These are phyloP conservation scores for Drosophila tristis DNA, from an alignment of 1,140 invertebrate genomes.

Conservation along the genomic window DNA sequence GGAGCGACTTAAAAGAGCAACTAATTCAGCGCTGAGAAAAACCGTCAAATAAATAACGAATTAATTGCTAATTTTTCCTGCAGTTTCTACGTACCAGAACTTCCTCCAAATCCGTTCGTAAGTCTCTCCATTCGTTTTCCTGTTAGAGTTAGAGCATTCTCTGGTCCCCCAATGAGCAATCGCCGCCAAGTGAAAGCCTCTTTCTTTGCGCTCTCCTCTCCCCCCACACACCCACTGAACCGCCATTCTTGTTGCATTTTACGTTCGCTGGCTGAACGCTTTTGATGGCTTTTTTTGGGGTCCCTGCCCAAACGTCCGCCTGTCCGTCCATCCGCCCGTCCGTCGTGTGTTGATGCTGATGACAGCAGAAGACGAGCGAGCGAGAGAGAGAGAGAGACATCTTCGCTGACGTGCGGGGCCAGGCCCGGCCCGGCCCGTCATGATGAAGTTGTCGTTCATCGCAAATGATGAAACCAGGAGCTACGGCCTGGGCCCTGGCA, in stretches of 20 bases:
- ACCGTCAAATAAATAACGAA: too few relatives aligned
- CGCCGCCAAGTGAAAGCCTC: conserved; percentile 10
- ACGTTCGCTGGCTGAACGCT: conserved; percentile 60
- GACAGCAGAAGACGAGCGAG: conserved; percentile 33
- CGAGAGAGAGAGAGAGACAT: conserved; percentile 11
- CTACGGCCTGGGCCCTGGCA: neutral
- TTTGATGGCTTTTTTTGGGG: conserved; percentile 75
- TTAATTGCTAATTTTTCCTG: too few relatives aligned
- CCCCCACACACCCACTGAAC: neutral
- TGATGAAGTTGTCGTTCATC: conserved; percentile 71
- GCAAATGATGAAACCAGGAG: conserved; percentile 19
- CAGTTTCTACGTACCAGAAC: too few relatives aligned
- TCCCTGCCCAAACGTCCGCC: conserved; percentile 1
- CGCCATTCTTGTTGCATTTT: conserved; percentile 62
- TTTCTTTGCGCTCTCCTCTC: neutral
- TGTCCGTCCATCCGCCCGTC: neutral
- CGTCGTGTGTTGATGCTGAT: conserved; percentile 73
- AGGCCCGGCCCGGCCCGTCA: conserved; percentile 10
- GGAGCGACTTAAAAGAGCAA: too few relatives aligned
- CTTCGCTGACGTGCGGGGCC: conserved; percentile 11
- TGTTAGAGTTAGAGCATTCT: conserved; percentile 5
- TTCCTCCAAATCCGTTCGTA: too few relatives aligned
- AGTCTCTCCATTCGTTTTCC: too few relatives aligned
- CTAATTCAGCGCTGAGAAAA: too few relatives aligned
- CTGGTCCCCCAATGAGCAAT: neutral